Base-by-base conservation (phyloP, 2,797 vertebrate genomes). In the Lycodopsis pacificus region DNA sequence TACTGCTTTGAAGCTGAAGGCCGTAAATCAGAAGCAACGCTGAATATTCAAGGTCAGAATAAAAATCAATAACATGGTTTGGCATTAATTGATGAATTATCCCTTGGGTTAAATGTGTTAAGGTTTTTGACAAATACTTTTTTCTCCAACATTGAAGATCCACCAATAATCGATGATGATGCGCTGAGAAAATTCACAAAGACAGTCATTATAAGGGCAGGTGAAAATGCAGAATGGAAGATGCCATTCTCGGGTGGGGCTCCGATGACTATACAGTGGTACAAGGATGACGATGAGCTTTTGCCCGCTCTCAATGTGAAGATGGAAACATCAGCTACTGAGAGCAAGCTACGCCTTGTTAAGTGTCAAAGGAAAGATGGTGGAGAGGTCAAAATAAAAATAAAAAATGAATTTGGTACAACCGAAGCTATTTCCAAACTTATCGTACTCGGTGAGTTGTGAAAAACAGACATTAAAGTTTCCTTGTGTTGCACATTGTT, bases 1-100 rank as follows among this genome's bases (percentile, higher is more conserved):
- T 97, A 97, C 75, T 91, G 91, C 73, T 98, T 97, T 88, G 96
- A 96, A 76, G 95, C 95, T 30, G 96, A 96, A 58, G 96, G 96
- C 65, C 85, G 95, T 19, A 96, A 96, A 96, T 96, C 96, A 32
- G 96, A 97, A 83, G 96, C 95, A 69, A 91, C 88, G 0, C 72
- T 97, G 82, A 91, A 83, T 78, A 88, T 97, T 85, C 85, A 96
- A 95, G 96, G 96, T 96, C 72, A 91, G 83, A 65, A 70, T 46
- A 12, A 57, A 25, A 65, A 51, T 2, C 0, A 19, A 2, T 56
- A 12, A 25, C 19, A 17, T 10, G 2, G 20, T 57, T 63, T 68
- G 7, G 20, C 11, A 56, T 61, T 1, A 70, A 49, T 2, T 49
- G 5, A 63, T 22, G 2, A 0, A n/a, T 38, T 22, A 17, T 22